These are phyloP conservation scores for Glaucopsyche alexis DNA, from an alignment of 2,888 invertebrate species.

Conservation along the genomic window DNA sequence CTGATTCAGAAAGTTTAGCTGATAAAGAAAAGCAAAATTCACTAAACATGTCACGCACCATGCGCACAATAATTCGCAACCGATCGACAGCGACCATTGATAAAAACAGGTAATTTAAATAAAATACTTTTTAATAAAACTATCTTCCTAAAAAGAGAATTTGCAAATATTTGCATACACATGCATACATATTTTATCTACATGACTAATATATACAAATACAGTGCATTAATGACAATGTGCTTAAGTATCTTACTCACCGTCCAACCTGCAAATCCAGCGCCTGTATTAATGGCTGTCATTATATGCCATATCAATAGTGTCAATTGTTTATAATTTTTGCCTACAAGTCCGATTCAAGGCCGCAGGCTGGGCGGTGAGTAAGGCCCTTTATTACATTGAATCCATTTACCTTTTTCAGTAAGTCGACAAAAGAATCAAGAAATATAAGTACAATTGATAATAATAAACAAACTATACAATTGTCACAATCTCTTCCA, in stretches of 20 bases:
- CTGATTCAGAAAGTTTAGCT: not conserved
- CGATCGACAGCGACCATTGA: not conserved
- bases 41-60: not conserved
- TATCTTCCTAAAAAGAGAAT: too few species aligned
- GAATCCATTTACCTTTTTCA: not conserved
- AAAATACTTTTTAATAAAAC: not conserved
- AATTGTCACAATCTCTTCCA: not conserved
- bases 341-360: too few species aligned
- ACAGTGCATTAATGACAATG: too few species aligned
- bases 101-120: not conserved
- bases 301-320: too few species aligned
- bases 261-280: too few species aligned
- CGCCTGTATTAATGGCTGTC: too few species aligned
- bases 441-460: not conserved
- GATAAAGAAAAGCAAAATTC: not conserved
- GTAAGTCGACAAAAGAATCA: not conserved
- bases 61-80: not conserved
- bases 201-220: too few species aligned
- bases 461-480: not conserved
- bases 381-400: not conserved
- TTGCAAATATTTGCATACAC: not conserved
- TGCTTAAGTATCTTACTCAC: too few species aligned
- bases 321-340: too few species aligned
- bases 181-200: too few species aligned
- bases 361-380: not conserved